These are phyloP conservation scores for Aegypius monachus DNA, from an alignment of 2,113 vertebrate genomes.

Conservation along the genomic window DNA sequence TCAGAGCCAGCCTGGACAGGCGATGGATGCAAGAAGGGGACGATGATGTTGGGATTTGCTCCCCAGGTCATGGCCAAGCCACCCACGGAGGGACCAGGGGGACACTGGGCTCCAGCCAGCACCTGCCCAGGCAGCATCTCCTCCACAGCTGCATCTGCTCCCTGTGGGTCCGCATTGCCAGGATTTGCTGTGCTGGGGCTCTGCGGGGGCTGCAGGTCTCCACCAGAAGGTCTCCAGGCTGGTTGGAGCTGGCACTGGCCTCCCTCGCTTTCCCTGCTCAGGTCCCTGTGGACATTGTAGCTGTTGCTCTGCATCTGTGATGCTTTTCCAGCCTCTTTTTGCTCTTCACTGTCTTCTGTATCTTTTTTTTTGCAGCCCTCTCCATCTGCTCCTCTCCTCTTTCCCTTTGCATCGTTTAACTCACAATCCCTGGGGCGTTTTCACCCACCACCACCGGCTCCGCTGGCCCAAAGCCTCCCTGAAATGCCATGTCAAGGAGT, in stretches of 20 bases:
- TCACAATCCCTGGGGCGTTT: neutral
- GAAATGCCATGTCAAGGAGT: neutral
- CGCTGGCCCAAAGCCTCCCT: neutral
- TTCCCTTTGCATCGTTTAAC: neutral
- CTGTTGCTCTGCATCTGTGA: neutral
- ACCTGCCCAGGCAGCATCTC: neutral
- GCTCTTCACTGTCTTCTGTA: neutral
- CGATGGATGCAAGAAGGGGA: fast-evolving
- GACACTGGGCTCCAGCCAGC: neutral
- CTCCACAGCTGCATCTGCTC: neutral
- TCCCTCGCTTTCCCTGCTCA: neutral
- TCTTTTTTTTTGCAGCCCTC: neutral
- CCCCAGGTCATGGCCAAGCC: neutral
- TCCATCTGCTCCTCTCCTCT: neutral
- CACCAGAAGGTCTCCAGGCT: neutral
- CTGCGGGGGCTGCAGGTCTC: neutral
- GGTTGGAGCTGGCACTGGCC: neutral
- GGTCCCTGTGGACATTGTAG: fast-evolving
- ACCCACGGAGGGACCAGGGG: fast-evolving
- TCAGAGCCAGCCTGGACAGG: neutral
- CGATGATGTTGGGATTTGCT: fast-evolving
- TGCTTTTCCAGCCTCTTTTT: neutral
- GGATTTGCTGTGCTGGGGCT: neutral
- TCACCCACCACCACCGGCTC: neutral
- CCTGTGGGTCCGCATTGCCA: neutral